Evolutionary conservation across 2,888 invertebrate genomes (phyloP), one percentile per base, ranked within the genome.

Genomic region (Agriopis leucophaearia): DNA sequence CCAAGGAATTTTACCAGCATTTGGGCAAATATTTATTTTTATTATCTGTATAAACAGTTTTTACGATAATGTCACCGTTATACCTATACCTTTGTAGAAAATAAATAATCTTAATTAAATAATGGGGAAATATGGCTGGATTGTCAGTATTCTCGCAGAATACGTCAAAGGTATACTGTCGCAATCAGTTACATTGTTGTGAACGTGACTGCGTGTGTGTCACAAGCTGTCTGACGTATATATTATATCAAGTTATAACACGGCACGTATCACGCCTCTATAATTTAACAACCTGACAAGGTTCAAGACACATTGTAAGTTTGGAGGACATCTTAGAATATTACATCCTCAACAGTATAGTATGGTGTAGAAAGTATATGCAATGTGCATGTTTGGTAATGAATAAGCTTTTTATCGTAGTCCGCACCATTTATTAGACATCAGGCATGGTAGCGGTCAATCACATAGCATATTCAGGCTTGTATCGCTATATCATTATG

Each of bases 211-310:
- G 73, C 40, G 66, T 72, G 18, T n/a, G 16, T 62, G 62, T 71
- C 52, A 45, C 59, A 59, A 60, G 58, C 65, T 75, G 76, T 74
- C 77, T 74, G 73, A 69, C 69, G 56, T 60, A 71, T 66, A 70
- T 74, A 78, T 75, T 66, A 70, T 74, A 78, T 75, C 76, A 77
- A 77, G 76, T 74, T 78, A 73, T 77, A 78, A 78, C 78, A 76
- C 72, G 76, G 72, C 73, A 77, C 70, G 74, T 74, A 76, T 74
- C 68, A 67, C 64, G 76, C 77, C 73, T 70, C 65, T 76, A 76
- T 80, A 77, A 81, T 81, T 78, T 77, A 76, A 76, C 74, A 77
- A 73, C 69, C 74, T 71, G 71, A 73, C 72, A 77, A 73, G 72
- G 72, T 76, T 71, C 73, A 66, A 27, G 73, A 64, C 66, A 71